Percentiles rank a stretch among this genome's conserved stretches.
Evolutionary conservation across 2,888 invertebrate genomes (phyloP).

Genomic region (Lacanobia oleracea): DNA sequence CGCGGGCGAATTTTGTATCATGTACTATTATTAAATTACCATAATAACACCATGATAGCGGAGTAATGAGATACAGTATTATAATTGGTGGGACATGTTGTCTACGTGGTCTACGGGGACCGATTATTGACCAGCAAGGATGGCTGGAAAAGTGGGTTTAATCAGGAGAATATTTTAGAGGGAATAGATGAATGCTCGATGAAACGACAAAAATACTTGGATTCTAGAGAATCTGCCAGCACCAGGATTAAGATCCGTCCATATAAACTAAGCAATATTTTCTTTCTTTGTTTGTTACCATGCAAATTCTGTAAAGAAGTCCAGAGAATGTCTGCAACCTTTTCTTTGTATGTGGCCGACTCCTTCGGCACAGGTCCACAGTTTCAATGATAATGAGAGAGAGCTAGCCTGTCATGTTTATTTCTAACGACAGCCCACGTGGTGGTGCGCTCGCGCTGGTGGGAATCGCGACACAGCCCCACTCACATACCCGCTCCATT

Average conservation of each 20-base stretch:
- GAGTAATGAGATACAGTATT: conserved; percentile 54
- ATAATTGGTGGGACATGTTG: conserved; percentile 46
- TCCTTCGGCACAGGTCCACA: conserved; percentile 61
- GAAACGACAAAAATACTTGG: not conserved
- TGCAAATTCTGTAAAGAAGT: not conserved
- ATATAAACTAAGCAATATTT: not conserved
- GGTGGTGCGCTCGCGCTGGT: conserved; percentile 54
- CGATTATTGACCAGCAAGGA: conserved; percentile 17
- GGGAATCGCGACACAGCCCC: conserved; percentile 64
- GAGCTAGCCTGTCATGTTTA: conserved; percentile 72
- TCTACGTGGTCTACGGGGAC: conserved; percentile 23
- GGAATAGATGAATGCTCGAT: too few species aligned
- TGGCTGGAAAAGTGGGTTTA: not conserved
- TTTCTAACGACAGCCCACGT: conserved; percentile 73
- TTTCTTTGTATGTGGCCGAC: conserved; percentile 46
- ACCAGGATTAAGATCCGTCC: not conserved
- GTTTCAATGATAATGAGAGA: conserved; percentile 76
- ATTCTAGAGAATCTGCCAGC: not conserved
- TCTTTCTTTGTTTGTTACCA: too few species aligned
- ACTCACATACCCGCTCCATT: conserved; percentile 50
- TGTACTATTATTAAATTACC: conserved; percentile 55
- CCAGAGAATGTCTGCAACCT: not conserved
- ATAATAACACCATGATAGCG: conserved; percentile 45
- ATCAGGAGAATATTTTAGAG: not conserved
- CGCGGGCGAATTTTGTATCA: conserved; percentile 53